phyloP scores from a whole-genome alignment of 2,113 vertebrate species.

The Eurypyga helias region DNA sequence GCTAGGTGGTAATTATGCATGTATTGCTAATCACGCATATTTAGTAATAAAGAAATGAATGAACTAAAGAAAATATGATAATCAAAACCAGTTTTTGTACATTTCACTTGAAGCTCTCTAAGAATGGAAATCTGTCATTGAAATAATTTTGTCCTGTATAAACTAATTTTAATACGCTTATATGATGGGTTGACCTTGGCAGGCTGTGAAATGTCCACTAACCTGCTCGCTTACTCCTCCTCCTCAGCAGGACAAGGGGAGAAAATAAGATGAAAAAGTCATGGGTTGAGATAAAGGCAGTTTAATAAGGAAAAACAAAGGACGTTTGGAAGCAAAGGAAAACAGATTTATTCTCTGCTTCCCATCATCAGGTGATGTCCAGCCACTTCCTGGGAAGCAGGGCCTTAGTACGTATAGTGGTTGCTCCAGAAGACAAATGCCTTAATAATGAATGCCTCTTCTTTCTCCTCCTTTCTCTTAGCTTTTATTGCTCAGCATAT shows the following conservation, averaged over 20 bases:
- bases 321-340: neutral
- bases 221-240: neutral
- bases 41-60: neutral
- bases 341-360: neutral
- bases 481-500: neutral
- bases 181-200: neutral
- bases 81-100: neutral
- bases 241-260: neutral
- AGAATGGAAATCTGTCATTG: neutral
- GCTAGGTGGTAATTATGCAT: neutral
- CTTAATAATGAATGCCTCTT: neutral
- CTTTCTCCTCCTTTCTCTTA: neutral
- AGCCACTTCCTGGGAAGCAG: neutral
- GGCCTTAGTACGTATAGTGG: fast-evolving
- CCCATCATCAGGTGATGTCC: neutral
- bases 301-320: neutral
- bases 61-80: neutral
- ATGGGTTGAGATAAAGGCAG: neutral
- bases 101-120: neutral
- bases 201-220: fast-evolving
- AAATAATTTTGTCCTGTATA: fast-evolving
- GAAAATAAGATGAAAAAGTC: neutral
- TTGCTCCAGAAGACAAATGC: neutral
- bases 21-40: neutral
- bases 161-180: neutral